Percentiles rank a stretch among this genome's conserved stretches.
phyloP scores from a whole-genome alignment of 1,140 invertebrate species.

The Drosophila littoralis region DNA sequence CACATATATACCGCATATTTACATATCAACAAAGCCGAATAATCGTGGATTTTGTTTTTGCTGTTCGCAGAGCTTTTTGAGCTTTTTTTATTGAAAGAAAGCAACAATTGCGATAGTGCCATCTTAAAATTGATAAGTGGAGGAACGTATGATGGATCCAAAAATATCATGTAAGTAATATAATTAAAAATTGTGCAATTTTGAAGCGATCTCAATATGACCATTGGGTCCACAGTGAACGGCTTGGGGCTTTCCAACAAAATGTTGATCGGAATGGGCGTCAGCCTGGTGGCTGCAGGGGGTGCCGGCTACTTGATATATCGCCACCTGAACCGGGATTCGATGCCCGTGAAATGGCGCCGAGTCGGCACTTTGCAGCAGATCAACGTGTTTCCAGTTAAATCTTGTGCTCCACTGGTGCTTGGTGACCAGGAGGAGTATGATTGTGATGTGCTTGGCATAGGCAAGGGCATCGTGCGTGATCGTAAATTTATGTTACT shows the following conservation, averaged over 20 bases:
- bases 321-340: constrained; percentile 60
- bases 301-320: constrained; percentile 64
- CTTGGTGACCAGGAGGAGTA: constrained; percentile 68
- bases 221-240: constrained; percentile 65
- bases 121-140: constrained; percentile 15
- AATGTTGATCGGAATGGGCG: constrained; percentile 56
- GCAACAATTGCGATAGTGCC: constrained; percentile 2
- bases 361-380: constrained; percentile 85
- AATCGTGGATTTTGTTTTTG: neutral
- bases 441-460: constrained; percentile 85
- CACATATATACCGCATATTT: neutral
- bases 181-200: neutral
- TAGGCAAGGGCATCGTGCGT: constrained; percentile 83
- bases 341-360: constrained; percentile 73
- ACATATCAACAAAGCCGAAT: neutral
- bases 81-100: neutral
- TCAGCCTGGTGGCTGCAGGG: constrained; percentile 56
- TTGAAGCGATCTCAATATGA: constrained; percentile 37
- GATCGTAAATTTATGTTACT: constrained; percentile 86
- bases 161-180: constrained; percentile 83
- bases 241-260: constrained; percentile 30
- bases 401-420: constrained; percentile 85
- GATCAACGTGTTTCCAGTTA: constrained; percentile 85
- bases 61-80: constrained; percentile 8
- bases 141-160: constrained; percentile 64